Percentiles rank a stretch among this genome's conserved stretches.
Conservation (phyloP, 2,888 invertebrate species). For the Chouioia cunea region DNA sequence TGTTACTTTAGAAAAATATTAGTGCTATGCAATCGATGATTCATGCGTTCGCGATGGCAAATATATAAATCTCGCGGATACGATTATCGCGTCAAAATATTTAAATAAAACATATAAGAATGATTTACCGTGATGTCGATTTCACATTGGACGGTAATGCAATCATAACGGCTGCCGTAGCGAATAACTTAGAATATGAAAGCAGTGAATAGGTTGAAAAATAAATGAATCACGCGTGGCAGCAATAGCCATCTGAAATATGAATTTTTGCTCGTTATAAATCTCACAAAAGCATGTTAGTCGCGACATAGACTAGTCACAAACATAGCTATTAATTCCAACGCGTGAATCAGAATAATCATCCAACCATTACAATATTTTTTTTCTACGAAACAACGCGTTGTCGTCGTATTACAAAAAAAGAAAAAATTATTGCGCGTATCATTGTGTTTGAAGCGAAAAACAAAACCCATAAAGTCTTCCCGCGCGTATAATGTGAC, state of each 20-base stretch:
- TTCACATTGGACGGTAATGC: not conserved
- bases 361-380: slow-evolving; percentile 22
- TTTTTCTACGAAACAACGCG: too few relatives aligned
- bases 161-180: too few relatives aligned
- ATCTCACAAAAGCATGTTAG: slow-evolving; percentile 10
- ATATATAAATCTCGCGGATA: slow-evolving; percentile 1
- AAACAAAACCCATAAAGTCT: too few relatives aligned
- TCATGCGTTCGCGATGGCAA: slow-evolving; percentile 15
- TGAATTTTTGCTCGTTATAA: slow-evolving; percentile 27
- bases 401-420: too few relatives aligned
- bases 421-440: too few relatives aligned
- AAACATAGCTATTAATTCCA: slow-evolving; percentile 29
- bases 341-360: slow-evolving; percentile 25
- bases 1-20: slow-evolving; percentile 1
- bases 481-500: slow-evolving; percentile 6
- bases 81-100: slow-evolving; percentile 18
- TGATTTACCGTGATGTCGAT: slow-evolving; percentile 9
- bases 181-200: slow-evolving; percentile 23
- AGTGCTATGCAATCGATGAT: not conserved
- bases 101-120: slow-evolving; percentile 16
- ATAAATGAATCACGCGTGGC: slow-evolving; percentile 21
- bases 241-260: slow-evolving; percentile 6
- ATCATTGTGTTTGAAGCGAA: too few relatives aligned
- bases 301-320: slow-evolving; percentile 20
- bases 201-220: slow-evolving; percentile 9